Percentiles rank a stretch among this genome's conserved stretches.
Conservation (phyloP, 35 echinoderm and acorn worm genomes). For the Nesometra sesokonis region DNA sequence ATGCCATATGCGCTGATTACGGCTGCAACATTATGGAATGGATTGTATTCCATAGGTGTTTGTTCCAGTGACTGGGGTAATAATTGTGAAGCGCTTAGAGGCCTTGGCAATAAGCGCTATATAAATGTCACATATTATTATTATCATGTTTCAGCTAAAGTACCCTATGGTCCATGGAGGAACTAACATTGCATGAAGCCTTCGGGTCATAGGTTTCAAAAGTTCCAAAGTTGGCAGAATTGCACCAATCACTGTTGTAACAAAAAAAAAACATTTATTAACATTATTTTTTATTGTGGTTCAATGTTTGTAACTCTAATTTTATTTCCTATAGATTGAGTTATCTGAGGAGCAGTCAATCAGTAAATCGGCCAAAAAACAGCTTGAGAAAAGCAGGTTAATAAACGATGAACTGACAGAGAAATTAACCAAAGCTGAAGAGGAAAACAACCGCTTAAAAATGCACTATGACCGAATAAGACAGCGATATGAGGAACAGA, state of each 20-base stretch:
- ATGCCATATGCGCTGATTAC: no score
- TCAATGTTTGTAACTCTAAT: neutral
- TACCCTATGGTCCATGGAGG: no score
- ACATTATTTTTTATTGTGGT: neutral
- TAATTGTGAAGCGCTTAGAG: no score
- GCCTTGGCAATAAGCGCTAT: no score
- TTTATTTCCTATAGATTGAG: constrained; percentile 63
- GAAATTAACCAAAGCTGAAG: constrained; percentile 35
- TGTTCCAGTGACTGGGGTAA: no score
- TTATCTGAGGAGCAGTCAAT: constrained; percentile 37
- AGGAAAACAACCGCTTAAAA: constrained; percentile 50
- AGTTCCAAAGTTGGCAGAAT: neutral
- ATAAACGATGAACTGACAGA: constrained; percentile 31
- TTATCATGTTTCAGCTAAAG: no score
- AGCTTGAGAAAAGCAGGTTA: constrained; percentile 34
- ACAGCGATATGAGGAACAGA: constrained; percentile 41
- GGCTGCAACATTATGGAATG: no score
- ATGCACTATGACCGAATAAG: constrained; percentile 56
- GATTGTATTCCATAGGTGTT: no score
- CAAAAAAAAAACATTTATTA: neutral
- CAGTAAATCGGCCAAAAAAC: constrained; percentile 30
- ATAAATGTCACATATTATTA: no score
- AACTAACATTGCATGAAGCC: no score
- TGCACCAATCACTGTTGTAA: neutral
- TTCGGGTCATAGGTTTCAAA: neutral